phyloP scores from a whole-genome alignment of 2,797 vertebrate genomes.

The Columba guinea region DNA sequence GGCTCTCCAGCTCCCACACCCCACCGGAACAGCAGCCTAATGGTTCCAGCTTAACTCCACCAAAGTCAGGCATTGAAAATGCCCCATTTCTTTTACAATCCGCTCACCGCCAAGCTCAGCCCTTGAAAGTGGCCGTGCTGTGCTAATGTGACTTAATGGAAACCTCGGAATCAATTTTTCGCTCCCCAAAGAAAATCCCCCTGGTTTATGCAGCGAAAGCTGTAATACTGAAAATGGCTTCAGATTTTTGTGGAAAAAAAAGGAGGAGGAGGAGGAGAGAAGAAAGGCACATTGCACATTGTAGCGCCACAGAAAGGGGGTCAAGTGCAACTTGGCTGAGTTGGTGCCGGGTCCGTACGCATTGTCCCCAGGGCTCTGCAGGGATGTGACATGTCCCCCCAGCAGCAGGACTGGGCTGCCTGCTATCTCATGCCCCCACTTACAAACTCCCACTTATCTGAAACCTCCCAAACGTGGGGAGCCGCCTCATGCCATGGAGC shows the following conservation, averaged over 20 bases:
- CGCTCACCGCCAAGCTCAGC: constrained; percentile 55
- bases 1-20: neutral
- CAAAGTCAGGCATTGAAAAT: neutral
- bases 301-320: constrained; percentile 55
- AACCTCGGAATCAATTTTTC: constrained; percentile 73
- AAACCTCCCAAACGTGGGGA: neutral
- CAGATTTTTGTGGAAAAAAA: neutral
- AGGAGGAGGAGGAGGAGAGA: neutral
- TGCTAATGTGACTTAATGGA: constrained; percentile 79
- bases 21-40: neutral
- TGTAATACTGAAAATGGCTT: constrained; percentile 76
- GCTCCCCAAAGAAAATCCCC: constrained; percentile 73
- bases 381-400: neutral
- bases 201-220: constrained; percentile 64
- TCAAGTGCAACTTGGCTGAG: constrained; percentile 40
- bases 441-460: neutral
- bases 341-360: neutral
- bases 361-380: neutral
- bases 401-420: neutral
- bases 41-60: constrained; percentile 3
- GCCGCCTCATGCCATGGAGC: neutral
- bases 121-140: constrained; percentile 67
- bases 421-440: neutral
- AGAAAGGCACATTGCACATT: constrained; percentile 49
- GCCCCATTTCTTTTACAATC: neutral